Base-by-base conservation (phyloP, 1,140 invertebrate genomes). In the Calosoma granatense region DNA sequence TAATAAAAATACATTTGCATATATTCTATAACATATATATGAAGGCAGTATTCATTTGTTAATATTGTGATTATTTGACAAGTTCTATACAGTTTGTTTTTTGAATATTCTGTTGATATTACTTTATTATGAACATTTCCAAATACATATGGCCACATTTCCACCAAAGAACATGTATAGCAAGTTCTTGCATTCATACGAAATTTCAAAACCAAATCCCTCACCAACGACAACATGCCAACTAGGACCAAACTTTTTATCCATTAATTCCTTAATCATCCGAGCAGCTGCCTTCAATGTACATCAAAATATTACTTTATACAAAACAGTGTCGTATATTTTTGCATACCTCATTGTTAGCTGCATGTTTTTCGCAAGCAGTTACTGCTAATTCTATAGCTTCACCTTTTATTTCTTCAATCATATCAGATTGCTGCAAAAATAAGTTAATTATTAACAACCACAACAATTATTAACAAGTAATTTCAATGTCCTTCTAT, bases 141-240 rank as follows among this genome's bases (percentile, higher is more conserved):
- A 97, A 53, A 93, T 81, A 66, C 89, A 83, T 63, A 94, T 85
- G 9, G 89, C 92, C 58, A 90, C 74, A 70, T 92, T 94, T 56
- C 93, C 93, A 52, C 85, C 91, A 67, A 94, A 93, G 73, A 88
- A 97, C 82, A 97, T 86, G 68, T 94, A 92, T 43, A 96, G 76
- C 57, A 97, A 79, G 63, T 90, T 89, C 66, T 89, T 90, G 39
- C 86, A 84, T 76, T 96, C 91, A 72, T 94, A 90, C 0, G 89
- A 92, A 55, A 95, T 82, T 71, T 92, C 88, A 74, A 93, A 94
- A n/a, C 90, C 92, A 72, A 87, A 96, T 15, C 89, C 90, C 77
- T 97, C 93, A 9, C 94, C 93, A 4, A 97, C 87, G 0, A 96
- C 85, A 0, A 88, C 90, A 74, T 97, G 92, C 84, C 94, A 97